phyloP scores from a whole-genome alignment of 2,113 vertebrate species.

The Ptyas mucosa region DNA sequence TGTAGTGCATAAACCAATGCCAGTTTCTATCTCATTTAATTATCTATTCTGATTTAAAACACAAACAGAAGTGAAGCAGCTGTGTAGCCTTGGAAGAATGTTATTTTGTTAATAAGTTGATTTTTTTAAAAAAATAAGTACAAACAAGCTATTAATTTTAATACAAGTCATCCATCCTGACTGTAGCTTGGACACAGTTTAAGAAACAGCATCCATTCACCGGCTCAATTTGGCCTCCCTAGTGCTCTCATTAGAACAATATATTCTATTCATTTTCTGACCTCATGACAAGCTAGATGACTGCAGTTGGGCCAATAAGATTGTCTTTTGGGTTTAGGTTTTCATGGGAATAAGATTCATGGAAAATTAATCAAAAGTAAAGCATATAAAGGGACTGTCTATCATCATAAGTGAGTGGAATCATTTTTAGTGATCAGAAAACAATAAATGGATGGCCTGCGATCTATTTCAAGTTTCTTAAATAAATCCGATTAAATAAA shows the following conservation, averaged over 20 bases:
- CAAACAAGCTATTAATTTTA: conserved; percentile 66
- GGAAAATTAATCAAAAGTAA: conserved; percentile 9
- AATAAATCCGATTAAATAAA: background rate
- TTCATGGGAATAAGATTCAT: conserved; percentile 26
- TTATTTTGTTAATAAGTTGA: conserved; percentile 62
- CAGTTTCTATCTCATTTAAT: conserved; percentile 68
- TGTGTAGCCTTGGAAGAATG: conserved; percentile 69
- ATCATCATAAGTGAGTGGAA: background rate
- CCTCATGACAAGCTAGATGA: conserved; percentile 21
- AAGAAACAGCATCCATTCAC: conserved; percentile 45
- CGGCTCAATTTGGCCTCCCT: conserved; percentile 23
- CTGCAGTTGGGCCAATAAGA: conserved; percentile 35
- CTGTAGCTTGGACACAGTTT: conserved; percentile 31
- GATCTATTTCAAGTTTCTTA: background rate
- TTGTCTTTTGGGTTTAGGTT: conserved; percentile 29
- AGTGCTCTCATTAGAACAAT: conserved; percentile 51
- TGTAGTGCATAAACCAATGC: conserved; percentile 55
- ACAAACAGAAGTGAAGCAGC: conserved; percentile 70
- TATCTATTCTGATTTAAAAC: conserved; percentile 66
- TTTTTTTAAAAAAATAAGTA: conserved; percentile 52
- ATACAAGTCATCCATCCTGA: conserved; percentile 54
- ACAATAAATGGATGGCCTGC: background rate
- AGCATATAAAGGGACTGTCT: background rate
- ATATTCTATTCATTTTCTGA: conserved; percentile 42
- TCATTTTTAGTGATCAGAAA: background rate